Evolutionary conservation across 2,797 vertebrate species (phyloP).

Genomic region (Clamator glandarius): DNA sequence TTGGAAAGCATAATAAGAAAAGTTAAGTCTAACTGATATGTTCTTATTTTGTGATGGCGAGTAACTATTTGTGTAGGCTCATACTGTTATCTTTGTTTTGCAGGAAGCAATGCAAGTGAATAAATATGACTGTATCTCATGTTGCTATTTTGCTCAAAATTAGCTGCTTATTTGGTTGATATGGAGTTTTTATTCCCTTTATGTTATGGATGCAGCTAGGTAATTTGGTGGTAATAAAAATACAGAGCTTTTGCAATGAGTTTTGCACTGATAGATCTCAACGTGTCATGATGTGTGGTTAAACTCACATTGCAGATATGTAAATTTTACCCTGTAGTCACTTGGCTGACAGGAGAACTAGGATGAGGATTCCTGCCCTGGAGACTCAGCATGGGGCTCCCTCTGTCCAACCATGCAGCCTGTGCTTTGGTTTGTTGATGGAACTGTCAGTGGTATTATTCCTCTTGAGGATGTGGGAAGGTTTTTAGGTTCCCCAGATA

Average conservation of each 20-base stretch:
- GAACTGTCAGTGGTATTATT: background rate
- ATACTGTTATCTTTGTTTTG: background rate
- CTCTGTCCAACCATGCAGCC: background rate
- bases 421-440: background rate
- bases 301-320: background rate
- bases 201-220: background rate
- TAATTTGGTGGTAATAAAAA: background rate
- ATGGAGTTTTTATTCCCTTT: background rate
- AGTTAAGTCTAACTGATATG: background rate
- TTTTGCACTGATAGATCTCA: background rate
- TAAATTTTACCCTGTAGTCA: background rate
- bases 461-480: background rate
- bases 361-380: background rate
- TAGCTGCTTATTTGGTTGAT: background rate
- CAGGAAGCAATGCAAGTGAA: background rate
- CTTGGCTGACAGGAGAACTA: background rate
- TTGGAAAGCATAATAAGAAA: constrained; percentile 8
- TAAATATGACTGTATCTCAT: background rate
- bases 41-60: background rate
- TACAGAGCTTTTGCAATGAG: background rate
- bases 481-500: background rate
- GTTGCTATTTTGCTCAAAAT: background rate
- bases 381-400: background rate
- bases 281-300: background rate
- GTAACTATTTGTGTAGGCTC: background rate